phyloP scores from a whole-genome alignment of 2,113 vertebrate genomes.

The human (Homo sapiens) region GRCh38 chr1:70692001-70692500 shows the following conservation, averaged over 20 bases:
- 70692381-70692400: neutral
- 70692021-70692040: neutral
- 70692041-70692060: neutral
- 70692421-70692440: constrained; percentile 7
- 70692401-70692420: neutral
- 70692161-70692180: neutral
- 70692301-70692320: neutral
- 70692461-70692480: neutral
- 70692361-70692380: neutral
- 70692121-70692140: neutral
- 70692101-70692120: neutral
- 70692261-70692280: constrained; percentile 11
- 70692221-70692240: neutral
- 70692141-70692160: neutral
- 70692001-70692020: neutral
- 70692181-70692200: too few relatives aligned
- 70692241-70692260: neutral
- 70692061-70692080: neutral
- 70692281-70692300: neutral
- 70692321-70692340: neutral
- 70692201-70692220: too few relatives aligned
- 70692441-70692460: neutral
- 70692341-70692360: neutral
- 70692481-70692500: neutral
- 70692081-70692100: neutral